Conservation (phyloP, 1,140 invertebrate species). For the Bombus superbus region DNA sequence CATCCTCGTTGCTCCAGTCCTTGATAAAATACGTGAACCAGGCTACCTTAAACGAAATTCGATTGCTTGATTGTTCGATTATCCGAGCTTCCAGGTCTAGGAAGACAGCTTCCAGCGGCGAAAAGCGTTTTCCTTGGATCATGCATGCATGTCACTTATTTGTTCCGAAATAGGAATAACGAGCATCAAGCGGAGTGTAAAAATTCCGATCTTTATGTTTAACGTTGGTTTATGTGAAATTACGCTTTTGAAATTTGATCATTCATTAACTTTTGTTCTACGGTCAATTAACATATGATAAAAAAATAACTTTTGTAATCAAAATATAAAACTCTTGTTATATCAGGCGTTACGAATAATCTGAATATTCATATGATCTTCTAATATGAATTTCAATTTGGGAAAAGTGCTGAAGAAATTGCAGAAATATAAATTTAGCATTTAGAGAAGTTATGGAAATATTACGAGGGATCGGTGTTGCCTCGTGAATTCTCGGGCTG, state of each 20-base stretch:
- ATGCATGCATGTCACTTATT: not conserved
- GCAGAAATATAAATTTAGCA: not conserved
- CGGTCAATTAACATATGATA: not conserved
- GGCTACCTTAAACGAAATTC: conserved; percentile 13
- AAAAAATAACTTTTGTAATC: not conserved
- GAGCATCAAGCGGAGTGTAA: too few relatives aligned
- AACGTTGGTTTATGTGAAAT: not conserved
- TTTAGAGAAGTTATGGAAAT: too few relatives aligned
- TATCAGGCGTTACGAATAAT: not conserved
- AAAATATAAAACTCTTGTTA: not conserved
- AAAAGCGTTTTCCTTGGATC: not conserved
- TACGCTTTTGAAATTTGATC: not conserved
- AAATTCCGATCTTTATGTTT: too few relatives aligned
- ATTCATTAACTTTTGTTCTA: not conserved
- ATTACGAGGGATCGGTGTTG: too few relatives aligned
- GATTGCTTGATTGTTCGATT: not conserved
- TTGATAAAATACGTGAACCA: not conserved
- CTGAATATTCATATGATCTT: not conserved
- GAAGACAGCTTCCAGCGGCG: too few relatives aligned
- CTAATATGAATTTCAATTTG: not conserved
- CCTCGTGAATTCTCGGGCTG: too few relatives aligned
- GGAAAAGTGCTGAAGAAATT: not conserved
- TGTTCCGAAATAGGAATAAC: not conserved
- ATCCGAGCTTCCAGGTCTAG: not conserved
- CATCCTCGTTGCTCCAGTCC: too few relatives aligned